phyloP scores from a whole-genome alignment of 2,113 vertebrate species.

The Pardalotus punctatus region DNA sequence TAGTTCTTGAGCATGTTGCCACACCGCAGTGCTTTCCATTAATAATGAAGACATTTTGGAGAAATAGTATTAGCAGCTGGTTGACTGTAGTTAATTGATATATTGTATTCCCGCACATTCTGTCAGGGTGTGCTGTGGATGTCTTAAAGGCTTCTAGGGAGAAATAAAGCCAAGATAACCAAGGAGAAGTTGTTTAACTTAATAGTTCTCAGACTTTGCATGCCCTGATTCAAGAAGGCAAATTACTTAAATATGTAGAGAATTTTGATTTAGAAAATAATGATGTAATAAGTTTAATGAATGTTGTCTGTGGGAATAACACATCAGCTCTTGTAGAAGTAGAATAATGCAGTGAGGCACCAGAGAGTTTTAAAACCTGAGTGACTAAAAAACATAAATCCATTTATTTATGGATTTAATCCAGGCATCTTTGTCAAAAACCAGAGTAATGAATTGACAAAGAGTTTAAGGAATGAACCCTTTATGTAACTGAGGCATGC shows the following conservation, averaged over 20 bases:
- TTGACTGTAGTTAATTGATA: conserved; percentile 68
- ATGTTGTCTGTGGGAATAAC: neutral
- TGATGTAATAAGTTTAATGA: neutral
- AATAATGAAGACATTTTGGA: conserved; percentile 65
- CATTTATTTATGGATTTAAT: conserved; percentile 30
- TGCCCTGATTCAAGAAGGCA: conserved; percentile 9
- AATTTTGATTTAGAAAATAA: conserved; percentile 31
- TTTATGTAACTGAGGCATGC: neutral
- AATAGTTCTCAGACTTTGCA: conserved; percentile 24
- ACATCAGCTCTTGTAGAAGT: neutral
- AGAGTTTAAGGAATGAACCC: conserved; percentile 30
- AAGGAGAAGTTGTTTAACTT: conserved; percentile 52
- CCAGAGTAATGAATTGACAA: conserved; percentile 30
- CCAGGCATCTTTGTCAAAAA: neutral
- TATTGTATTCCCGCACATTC: conserved; percentile 65
- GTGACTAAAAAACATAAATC: neutral
- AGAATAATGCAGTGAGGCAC: neutral
- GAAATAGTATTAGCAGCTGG: conserved; percentile 63
- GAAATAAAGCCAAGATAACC: conserved; percentile 51
- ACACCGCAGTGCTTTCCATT: conserved; percentile 49
- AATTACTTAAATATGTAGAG: neutral
- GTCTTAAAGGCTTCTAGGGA: conserved; percentile 40
- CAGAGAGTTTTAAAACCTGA: neutral
- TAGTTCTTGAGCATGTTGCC: conserved; percentile 25
- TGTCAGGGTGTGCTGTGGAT: conserved; percentile 35